Evolutionary conservation across 2,113 vertebrate species (phyloP).

Genomic region (Nannobrachium achirus): DNA sequence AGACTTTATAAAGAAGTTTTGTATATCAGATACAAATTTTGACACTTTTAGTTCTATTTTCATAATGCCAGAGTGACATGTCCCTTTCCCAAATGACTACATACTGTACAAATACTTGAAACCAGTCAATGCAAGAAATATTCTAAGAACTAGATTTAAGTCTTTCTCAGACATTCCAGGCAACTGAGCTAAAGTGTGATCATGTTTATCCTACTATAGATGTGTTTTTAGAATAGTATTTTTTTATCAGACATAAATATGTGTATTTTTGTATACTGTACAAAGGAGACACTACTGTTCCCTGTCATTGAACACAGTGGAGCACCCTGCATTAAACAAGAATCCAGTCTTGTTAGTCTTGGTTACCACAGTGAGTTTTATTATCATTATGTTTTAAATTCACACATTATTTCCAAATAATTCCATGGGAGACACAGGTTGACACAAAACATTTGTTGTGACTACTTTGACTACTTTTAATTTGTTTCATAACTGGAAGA

Average conservation of each 20-base stretch:
- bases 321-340: too few relatives aligned
- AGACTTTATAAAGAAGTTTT: slow-evolving; percentile 30
- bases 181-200: neutral
- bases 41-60: slow-evolving; percentile 13
- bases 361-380: neutral
- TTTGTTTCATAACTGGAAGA: slow-evolving; percentile 30
- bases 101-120: slow-evolving; percentile 74
- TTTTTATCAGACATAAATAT: neutral
- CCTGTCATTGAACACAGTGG: too few relatives aligned
- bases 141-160: neutral
- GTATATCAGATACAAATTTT: slow-evolving; percentile 9
- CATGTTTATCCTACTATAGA: slow-evolving; percentile 28
- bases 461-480: slow-evolving; percentile 29
- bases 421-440: slow-evolving; percentile 32
- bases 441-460: slow-evolving; percentile 8
- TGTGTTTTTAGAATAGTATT: slow-evolving; percentile 3
- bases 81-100: slow-evolving; percentile 28
- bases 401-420: neutral
- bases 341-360: neutral
- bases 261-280: slow-evolving; percentile 31
- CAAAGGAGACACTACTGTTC: neutral
- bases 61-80: neutral
- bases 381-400: neutral
- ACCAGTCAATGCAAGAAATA: slow-evolving; percentile 49
- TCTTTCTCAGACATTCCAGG: slow-evolving; percentile 9